Conservation (phyloP, 2,113 vertebrate genomes). For the Herpailurus yagouaroundi region DNA sequence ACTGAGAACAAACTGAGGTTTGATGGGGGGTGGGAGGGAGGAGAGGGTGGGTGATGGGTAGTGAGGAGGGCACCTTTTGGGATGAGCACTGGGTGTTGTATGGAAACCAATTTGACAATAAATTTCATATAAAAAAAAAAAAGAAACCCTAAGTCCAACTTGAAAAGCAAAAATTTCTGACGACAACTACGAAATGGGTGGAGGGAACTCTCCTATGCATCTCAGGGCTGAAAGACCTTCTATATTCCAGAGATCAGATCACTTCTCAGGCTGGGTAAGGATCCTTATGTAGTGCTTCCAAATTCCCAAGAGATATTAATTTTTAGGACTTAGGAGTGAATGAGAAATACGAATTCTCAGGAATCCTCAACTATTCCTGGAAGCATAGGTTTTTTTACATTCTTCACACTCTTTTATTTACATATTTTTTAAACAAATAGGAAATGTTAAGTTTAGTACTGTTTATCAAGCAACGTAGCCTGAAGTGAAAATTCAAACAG, state of each 20-base stretch:
- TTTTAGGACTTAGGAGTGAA: background rate
- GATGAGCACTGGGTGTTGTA: too few species aligned
- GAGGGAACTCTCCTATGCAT: background rate
- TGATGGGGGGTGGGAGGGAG: too few species aligned
- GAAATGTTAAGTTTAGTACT: background rate
- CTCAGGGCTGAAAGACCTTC: background rate
- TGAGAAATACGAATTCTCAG: background rate
- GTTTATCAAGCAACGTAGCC: slow-evolving; percentile 27
- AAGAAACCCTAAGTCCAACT: background rate
- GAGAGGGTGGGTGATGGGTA: too few species aligned
- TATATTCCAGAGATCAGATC: background rate
- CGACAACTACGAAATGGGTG: background rate
- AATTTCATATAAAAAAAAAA: too few species aligned
- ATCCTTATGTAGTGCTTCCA: background rate
- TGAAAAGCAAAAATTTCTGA: background rate
- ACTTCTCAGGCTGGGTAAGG: background rate
- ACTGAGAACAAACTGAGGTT: too few species aligned
- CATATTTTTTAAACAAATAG: background rate
- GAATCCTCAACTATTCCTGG: background rate
- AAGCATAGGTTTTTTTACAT: background rate
- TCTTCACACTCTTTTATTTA: background rate
- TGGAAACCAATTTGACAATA: too few species aligned
- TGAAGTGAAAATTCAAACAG: background rate
- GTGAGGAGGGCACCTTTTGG: too few species aligned
- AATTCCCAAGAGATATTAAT: background rate